phyloP scores from a whole-genome alignment of 2,797 vertebrate genomes.

The Mus caroli region DNA sequence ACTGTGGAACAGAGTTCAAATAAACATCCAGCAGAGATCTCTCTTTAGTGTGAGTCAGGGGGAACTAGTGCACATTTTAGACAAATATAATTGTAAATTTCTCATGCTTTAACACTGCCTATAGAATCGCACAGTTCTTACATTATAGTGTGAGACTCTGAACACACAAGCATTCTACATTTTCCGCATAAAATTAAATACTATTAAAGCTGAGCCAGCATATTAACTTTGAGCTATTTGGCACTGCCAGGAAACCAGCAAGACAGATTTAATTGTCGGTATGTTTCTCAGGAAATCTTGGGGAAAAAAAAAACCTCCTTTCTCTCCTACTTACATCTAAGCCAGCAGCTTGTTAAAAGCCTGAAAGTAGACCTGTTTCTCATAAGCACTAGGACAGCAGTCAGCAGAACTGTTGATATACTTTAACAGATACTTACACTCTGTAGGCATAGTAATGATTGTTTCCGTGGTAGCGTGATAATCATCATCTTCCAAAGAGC shows the following conservation, averaged over 20 bases:
- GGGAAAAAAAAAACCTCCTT: conserved; percentile 60
- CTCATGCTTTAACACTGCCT: background rate
- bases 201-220: background rate
- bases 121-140: background rate
- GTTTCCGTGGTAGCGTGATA: conserved; percentile 97
- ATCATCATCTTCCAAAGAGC: conserved; percentile 95
- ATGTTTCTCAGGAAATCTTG: conserved; percentile 83
- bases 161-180: conserved; percentile 25
- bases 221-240: conserved; percentile 33
- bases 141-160: conserved; percentile 3
- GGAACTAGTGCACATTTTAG: conserved; percentile 32
- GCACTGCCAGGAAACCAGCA: conserved; percentile 25
- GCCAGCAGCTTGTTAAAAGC: conserved; percentile 87
- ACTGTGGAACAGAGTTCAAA: conserved; percentile 7
- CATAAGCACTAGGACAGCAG: conserved; percentile 84
- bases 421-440: conserved; percentile 93
- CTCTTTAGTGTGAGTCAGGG: conserved; percentile 72
- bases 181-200: conserved; percentile 45
- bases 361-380: conserved; percentile 87
- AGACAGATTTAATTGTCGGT: conserved; percentile 67
- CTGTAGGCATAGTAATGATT: conserved; percentile 96
- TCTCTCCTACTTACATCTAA: conserved; percentile 82
- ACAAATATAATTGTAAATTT: conserved; percentile 27
- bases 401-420: conserved; percentile 75
- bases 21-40: conserved; percentile 37